phyloP scores from a whole-genome alignment of 2,797 vertebrate genomes.

The Heterohyrax brucei region DNA sequence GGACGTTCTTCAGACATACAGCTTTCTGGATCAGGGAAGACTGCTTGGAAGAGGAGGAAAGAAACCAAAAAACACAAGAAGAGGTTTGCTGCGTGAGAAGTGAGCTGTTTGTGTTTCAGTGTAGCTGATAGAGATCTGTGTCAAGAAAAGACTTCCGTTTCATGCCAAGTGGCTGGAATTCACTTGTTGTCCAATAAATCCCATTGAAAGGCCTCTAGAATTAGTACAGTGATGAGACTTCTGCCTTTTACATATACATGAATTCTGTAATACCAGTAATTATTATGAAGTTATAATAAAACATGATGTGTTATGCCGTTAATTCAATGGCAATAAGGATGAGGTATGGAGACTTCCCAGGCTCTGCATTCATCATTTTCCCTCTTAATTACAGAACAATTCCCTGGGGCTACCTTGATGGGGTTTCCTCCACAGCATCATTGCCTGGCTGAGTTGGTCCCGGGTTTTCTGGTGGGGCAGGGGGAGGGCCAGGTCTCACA shows the following conservation, averaged over 20 bases:
- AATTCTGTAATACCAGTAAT: slow-evolving; percentile 91
- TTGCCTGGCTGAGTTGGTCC: background rate
- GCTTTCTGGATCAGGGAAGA: slow-evolving; percentile 13
- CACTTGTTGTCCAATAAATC: slow-evolving; percentile 83
- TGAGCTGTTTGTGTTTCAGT: background rate
- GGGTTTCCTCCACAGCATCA: background rate
- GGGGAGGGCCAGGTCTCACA: background rate
- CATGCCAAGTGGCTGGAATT: slow-evolving; percentile 79
- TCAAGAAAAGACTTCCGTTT: slow-evolving; percentile 68
- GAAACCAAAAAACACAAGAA: background rate
- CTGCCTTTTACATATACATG: slow-evolving; percentile 89
- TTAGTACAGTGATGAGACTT: slow-evolving; percentile 88
- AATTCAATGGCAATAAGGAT: slow-evolving; percentile 89
- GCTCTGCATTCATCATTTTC: slow-evolving; percentile 52
- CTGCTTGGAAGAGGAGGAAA: slow-evolving; percentile 39
- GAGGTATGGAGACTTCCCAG: slow-evolving; percentile 83
- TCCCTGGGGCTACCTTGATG: background rate
- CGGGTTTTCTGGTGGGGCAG: background rate
- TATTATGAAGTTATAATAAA: slow-evolving; percentile 91
- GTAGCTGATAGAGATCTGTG: background rate
- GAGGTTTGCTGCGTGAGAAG: background rate
- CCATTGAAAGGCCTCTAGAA: slow-evolving; percentile 80
- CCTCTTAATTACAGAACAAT: slow-evolving; percentile 43
- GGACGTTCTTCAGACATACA: background rate
- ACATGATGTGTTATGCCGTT: slow-evolving; percentile 88